These are phyloP conservation scores for Cremastobaeus sp. DNA, from an alignment of 2,888 invertebrate genomes.

Conservation along the genomic window DNA sequence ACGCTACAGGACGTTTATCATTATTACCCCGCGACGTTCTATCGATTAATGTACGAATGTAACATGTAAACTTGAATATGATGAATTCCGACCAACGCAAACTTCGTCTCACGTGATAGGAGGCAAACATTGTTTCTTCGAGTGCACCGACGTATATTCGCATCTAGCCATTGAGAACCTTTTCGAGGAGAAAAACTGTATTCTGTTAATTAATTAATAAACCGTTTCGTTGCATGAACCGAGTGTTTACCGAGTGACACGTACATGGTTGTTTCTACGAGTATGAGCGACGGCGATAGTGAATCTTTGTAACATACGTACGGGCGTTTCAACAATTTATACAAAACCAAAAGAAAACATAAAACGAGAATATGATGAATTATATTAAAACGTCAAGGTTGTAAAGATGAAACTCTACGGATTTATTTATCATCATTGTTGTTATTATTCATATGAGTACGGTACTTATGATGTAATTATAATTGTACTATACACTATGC, in stretches of 20 bases:
- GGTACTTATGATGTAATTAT: slow-evolving; percentile 61
- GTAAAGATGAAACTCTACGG: slow-evolving; percentile 62
- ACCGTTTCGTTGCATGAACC: slow-evolving; percentile 53
- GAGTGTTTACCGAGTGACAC: slow-evolving; percentile 52
- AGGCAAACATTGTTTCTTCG: slow-evolving; percentile 43
- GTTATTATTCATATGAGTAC: slow-evolving; percentile 64
- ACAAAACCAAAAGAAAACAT: slow-evolving; percentile 17
- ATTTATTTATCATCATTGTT: slow-evolving; percentile 65
- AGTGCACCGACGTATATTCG: slow-evolving; percentile 41
- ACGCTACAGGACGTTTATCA: slow-evolving; percentile 25
- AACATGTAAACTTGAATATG: slow-evolving; percentile 34
- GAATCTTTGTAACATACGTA: slow-evolving; percentile 59
- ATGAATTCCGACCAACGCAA: slow-evolving; percentile 51
- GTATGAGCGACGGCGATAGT: slow-evolving; percentile 55
- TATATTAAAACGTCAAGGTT: slow-evolving; percentile 58
- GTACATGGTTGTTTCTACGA: slow-evolving; percentile 60
- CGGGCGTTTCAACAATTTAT: slow-evolving; percentile 62
- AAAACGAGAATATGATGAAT: slow-evolving; percentile 20
- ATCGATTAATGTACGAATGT: slow-evolving; percentile 45
- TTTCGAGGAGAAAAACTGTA: slow-evolving; percentile 10
- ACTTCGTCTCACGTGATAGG: slow-evolving; percentile 41
- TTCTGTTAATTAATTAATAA: slow-evolving; percentile 52
- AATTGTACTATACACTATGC: slow-evolving; percentile 63
- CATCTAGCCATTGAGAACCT: slow-evolving; percentile 32
- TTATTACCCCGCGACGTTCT: slow-evolving; percentile 31